Evolutionary conservation across 2,888 invertebrate genomes (phyloP), one percentile per base, ranked within the genome.

Genomic region (Ectemnius cavifrons): DNA sequence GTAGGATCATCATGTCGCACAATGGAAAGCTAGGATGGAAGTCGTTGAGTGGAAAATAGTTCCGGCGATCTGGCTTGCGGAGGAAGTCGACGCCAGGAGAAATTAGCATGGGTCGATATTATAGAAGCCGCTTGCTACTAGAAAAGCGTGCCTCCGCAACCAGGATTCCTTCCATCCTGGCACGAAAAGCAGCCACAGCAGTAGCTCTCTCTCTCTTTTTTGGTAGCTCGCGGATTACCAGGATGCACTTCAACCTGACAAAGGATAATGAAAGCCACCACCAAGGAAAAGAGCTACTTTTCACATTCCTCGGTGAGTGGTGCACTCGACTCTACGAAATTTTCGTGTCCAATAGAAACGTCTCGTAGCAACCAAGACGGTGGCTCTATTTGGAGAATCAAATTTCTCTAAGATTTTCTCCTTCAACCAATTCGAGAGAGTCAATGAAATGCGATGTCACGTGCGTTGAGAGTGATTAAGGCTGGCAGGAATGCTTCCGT

Each of bases 1-100:
- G 71, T 73, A 63, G 64, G 0, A 37, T 37, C 65, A 73, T 74
- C 62, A 18, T 56, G 52, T 69, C 63, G 14, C 56, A 46, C 66
- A 58, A 11, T 57, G 45, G 20, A 27, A 23, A 27, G 23, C 8
- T 0, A 28, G 13, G 13, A 8, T 14, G 49, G 13, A 4, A 16
- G 2, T 49, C 4, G 52, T n/a, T 8, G 1, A 14, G 8, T 52
- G 16, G 52, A 14, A 52, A 16, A n/a, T 6, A 4, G 49, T 49
- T 14, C 49, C 16, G 14, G 2, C 0, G 52, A 52, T 52, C 52
- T n/a, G 52, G 1, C 16, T 52, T 52, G 4, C 0, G 16, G 52
- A n/a, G 52, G 52, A 52, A 37, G 37, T 11, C 37, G 5, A 8
- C 5, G 37, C 37, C 8, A 37, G 8, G 8, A 37, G 37, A 37